Conservation (phyloP, 1,140 invertebrate genomes). For the Drosophila rhopaloa region DNA sequence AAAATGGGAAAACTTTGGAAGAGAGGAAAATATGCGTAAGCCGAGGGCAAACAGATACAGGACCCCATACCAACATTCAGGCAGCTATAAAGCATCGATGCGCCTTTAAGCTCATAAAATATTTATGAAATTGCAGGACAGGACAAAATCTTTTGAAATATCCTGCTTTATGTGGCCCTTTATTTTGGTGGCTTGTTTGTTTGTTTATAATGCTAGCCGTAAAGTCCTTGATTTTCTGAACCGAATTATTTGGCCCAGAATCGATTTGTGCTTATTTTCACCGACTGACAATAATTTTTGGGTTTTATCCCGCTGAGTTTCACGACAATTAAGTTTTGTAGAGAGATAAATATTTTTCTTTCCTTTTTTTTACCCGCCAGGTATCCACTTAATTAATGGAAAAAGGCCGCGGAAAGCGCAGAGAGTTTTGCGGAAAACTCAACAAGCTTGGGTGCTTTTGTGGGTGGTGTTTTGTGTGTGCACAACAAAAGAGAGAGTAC, state of each 20-base stretch:
- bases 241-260: constrained; percentile 5
- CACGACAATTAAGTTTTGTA: constrained; percentile 24
- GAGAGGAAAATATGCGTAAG: constrained; percentile 25
- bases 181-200: constrained; percentile 33
- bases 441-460: constrained; percentile 10
- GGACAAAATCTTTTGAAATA: constrained; percentile 46
- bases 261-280: constrained; percentile 17
- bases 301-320: neutral
- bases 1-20: constrained; percentile 26
- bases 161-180: constrained; percentile 21
- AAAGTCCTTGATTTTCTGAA: constrained; percentile 51
- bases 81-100: constrained; percentile 37
- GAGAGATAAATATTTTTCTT: constrained; percentile 13
- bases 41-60: constrained; percentile 21
- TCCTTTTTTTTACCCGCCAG: constrained; percentile 4
- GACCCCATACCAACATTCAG: constrained; percentile 1
- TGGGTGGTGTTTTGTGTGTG: constrained; percentile 27
- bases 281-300: neutral
- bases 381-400: constrained; percentile 60
- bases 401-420: constrained; percentile 21
- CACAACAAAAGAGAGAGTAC: constrained; percentile 16
- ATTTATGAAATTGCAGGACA: constrained; percentile 68
- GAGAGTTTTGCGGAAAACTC: constrained; percentile 25
- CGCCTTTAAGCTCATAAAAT: constrained; percentile 74
- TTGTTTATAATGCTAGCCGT: constrained; percentile 53